Conservation (phyloP, 2,888 invertebrate species). For the Drosophila nigricruria region DNA sequence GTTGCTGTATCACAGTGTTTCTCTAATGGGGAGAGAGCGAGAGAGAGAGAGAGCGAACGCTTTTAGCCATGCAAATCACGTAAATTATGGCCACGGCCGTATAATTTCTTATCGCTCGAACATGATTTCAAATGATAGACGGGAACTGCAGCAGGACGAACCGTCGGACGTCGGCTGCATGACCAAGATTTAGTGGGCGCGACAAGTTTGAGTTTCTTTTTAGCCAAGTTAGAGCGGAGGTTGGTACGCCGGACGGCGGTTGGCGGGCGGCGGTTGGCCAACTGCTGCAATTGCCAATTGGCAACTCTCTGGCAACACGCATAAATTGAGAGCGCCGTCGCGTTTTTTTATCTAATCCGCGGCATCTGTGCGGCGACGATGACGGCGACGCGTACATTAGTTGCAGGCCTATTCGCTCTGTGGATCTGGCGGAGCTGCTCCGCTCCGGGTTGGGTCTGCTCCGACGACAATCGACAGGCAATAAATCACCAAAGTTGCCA, state of each 20-base stretch:
- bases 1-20: slow-evolving; percentile 46
- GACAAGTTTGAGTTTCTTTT: slow-evolving; percentile 67
- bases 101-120: slow-evolving; percentile 79
- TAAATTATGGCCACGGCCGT: slow-evolving; percentile 75
- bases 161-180: slow-evolving; percentile 13
- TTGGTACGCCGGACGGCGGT: background rate
- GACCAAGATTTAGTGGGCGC: slow-evolving; percentile 75
- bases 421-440: slow-evolving; percentile 25
- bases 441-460: slow-evolving; percentile 21
- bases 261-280: background rate
- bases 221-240: background rate
- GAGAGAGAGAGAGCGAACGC: slow-evolving; percentile 22
- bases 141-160: slow-evolving; percentile 28
- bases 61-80: slow-evolving; percentile 76
- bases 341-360: slow-evolving; percentile 78
- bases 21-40: slow-evolving; percentile 16
- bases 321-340: slow-evolving; percentile 77
- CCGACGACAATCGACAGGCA: slow-evolving; percentile 83
- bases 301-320: slow-evolving; percentile 66
- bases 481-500: slow-evolving; percentile 83
- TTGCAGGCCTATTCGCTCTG: slow-evolving; percentile 37
- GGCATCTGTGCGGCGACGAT: slow-evolving; percentile 72
- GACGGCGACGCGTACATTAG: slow-evolving; percentile 67
- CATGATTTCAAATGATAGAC: slow-evolving; percentile 82
- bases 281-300: slow-evolving; percentile 54